Percentiles rank a stretch among this genome's conserved stretches.
Conservation (phyloP, 2,113 vertebrate genomes). For the Tragulus kanchil region DNA sequence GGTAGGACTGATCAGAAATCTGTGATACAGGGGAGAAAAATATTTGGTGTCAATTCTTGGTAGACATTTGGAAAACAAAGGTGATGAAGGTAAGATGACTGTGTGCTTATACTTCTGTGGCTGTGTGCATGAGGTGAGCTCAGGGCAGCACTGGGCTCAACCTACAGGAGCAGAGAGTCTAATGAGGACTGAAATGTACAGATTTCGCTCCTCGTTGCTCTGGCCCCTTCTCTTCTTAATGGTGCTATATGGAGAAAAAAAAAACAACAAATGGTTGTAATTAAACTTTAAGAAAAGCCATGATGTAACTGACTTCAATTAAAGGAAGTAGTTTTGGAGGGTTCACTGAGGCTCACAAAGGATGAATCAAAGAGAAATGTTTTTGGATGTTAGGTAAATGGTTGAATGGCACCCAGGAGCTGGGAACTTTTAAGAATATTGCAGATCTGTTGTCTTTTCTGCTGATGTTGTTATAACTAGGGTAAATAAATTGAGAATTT, state of each 20-base stretch:
- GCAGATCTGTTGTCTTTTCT: not conserved
- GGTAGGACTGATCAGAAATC: not conserved
- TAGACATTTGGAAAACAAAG: not conserved
- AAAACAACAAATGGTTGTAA: not conserved
- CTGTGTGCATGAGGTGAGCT: rapidly evolving
- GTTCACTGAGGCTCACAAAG: not conserved
- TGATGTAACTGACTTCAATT: no score
- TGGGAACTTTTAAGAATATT: not conserved
- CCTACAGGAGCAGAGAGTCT: not conserved
- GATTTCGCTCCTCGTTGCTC: not conserved
- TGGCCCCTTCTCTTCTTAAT: not conserved
- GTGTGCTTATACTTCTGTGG: not conserved
- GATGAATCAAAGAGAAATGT: not conserved
- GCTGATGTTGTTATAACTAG: not conserved
- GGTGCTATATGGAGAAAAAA: not conserved
- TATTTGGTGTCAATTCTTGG: not conserved
- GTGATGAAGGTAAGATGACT: not conserved
- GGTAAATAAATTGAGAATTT: not conserved
- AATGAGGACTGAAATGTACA: not conserved
- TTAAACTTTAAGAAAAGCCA: not conserved
- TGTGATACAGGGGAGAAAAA: not conserved
- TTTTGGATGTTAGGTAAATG: not conserved
- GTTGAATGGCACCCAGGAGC: not conserved
- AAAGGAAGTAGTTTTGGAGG: not conserved
- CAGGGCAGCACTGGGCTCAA: not conserved